Evolutionary conservation across 2,113 vertebrate species (phyloP).

Genomic region (Lepus americanus): DNA sequence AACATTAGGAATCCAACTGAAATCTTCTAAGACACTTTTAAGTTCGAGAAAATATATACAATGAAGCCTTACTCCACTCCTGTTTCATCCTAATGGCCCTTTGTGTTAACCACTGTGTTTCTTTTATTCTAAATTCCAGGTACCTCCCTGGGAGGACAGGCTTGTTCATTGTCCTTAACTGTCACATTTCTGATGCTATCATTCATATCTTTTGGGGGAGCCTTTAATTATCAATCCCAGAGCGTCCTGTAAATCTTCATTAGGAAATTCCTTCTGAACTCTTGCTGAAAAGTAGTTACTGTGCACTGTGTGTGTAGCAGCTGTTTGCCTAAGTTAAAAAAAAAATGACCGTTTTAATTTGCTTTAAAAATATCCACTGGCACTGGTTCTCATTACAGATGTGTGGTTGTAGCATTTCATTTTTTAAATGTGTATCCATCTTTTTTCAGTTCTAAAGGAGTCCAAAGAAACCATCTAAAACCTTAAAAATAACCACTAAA

Average conservation of each 20-base stretch:
- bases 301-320: conserved; percentile 80
- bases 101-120: not conserved
- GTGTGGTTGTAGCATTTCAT: conserved; percentile 87
- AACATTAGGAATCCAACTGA: not conserved
- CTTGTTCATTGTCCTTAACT: not conserved
- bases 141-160: conserved; percentile 11
- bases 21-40: conserved; percentile 51
- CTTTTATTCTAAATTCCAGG: conserved; percentile 40
- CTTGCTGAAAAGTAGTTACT: conserved; percentile 84
- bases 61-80: not conserved
- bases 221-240: conserved; percentile 78
- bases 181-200: conserved; percentile 59
- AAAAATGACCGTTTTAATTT: conserved; percentile 84
- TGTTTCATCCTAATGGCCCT: conserved; percentile 22
- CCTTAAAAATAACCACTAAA: conserved; percentile 86
- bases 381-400: conserved; percentile 85
- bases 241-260: conserved; percentile 82
- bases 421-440: conserved; percentile 85
- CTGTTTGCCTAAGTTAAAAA: conserved; percentile 80
- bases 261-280: conserved; percentile 83
- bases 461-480: conserved; percentile 86
- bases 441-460: conserved; percentile 85
- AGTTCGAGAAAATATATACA: not conserved
- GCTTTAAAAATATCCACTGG: conserved; percentile 85
- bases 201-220: conserved; percentile 62